Evolutionary conservation across 2,797 vertebrate species (phyloP).

Genomic region (Hafferia zeledoni): DNA sequence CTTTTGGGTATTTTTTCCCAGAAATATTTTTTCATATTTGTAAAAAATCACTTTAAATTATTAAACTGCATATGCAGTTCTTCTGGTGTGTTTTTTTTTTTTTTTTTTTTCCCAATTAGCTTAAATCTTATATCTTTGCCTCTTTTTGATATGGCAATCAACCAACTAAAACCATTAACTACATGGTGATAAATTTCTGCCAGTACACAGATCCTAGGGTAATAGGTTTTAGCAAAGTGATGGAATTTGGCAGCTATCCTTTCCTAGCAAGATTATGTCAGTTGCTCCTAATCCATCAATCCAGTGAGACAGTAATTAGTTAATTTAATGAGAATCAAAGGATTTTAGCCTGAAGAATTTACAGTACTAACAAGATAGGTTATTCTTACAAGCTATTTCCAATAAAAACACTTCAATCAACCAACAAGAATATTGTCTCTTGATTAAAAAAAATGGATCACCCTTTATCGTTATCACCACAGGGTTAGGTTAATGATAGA

Average conservation of each 20-base stretch:
- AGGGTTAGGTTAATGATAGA: not conserved
- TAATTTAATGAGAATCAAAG: constrained; percentile 61
- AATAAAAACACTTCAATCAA: constrained; percentile 40
- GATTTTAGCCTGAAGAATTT: constrained; percentile 32
- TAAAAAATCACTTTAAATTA: not conserved
- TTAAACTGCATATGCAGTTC: not conserved
- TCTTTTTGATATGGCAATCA: not conserved
- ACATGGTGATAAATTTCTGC: constrained; percentile 19
- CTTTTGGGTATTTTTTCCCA: not conserved
- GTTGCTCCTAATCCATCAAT: constrained; percentile 13
- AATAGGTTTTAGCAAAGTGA: constrained; percentile 6
- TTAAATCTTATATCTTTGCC: not conserved
- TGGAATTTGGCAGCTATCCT: constrained; percentile 50
- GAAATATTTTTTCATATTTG: not conserved
- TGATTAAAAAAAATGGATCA: not conserved
- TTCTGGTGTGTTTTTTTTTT: not conserved
- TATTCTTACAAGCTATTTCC: constrained; percentile 24
- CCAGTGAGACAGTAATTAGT: constrained; percentile 49
- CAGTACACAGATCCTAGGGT: not conserved
- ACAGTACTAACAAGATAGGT: constrained; percentile 25
- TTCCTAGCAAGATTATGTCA: not conserved
- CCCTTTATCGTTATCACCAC: fast-evolving
- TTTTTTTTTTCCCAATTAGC: not conserved
- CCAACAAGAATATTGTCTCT: not conserved
- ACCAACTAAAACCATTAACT: not conserved